Evolutionary conservation across 92 coral and sea anemone species (phyloP).

Genomic region (Epizoanthus rinbou): DNA sequence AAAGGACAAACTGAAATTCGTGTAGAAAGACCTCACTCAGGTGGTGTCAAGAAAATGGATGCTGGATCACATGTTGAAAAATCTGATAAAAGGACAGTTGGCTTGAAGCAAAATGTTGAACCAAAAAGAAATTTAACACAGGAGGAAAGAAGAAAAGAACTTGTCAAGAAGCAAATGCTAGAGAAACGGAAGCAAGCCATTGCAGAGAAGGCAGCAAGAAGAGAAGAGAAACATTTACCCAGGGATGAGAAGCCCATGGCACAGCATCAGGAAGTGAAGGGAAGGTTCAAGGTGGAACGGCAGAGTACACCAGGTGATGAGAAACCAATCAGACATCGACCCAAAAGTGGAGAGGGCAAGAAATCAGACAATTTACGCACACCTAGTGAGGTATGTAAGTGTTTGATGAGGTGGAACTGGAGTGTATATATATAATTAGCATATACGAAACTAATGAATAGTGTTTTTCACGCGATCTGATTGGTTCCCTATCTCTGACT

Average conservation of each 20-base stretch:
- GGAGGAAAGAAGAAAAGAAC: slow-evolving; percentile 60
- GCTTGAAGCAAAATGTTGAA: slow-evolving; percentile 20
- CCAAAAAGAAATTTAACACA: neutral
- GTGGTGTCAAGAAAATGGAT: slow-evolving; percentile 33
- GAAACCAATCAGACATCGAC: neutral
- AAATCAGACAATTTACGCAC: neutral
- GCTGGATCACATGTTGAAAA: slow-evolving; percentile 2
- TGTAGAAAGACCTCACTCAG: slow-evolving; percentile 22
- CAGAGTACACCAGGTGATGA: slow-evolving; percentile 28
- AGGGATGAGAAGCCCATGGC: neutral
- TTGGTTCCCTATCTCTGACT: no score
- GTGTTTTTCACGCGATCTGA: no score
- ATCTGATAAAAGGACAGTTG: slow-evolving; percentile 36
- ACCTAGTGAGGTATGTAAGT: slow-evolving; percentile 13
- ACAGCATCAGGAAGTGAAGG: slow-evolving; percentile 3
- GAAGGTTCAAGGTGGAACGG: neutral
- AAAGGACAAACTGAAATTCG: slow-evolving; percentile 63
- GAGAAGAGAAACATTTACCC: slow-evolving; percentile 6
- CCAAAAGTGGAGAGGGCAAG: slow-evolving; percentile 15
- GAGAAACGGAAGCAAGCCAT: slow-evolving; percentile 56
- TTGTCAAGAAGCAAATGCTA: slow-evolving; percentile 71
- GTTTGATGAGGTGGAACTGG: neutral
- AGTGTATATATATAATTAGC: no score
- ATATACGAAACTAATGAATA: no score
- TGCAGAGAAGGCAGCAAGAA: slow-evolving; percentile 32